Evolutionary conservation across 2,888 invertebrate genomes (phyloP).

Genomic region (Macrophya annulata): DNA sequence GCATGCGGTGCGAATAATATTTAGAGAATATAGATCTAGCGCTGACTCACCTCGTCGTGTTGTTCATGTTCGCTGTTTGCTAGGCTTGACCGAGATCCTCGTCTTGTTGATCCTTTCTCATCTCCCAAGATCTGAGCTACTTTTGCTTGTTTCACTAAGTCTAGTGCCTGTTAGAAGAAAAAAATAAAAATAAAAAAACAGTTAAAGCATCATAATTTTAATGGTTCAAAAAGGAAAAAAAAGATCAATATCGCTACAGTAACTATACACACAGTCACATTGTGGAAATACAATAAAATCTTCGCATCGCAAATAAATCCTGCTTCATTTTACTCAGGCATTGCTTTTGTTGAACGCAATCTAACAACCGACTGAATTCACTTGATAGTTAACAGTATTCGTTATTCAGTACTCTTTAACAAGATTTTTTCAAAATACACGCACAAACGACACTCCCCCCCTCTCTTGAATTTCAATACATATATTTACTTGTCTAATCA

Average conservation of each 20-base stretch:
- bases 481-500: too few relatives aligned
- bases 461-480: too few relatives aligned
- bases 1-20: constrained; percentile 69
- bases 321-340: too few relatives aligned
- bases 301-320: too few relatives aligned
- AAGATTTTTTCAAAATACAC: too few relatives aligned
- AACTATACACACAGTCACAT: neutral
- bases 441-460: too few relatives aligned
- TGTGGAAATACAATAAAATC: too few relatives aligned
- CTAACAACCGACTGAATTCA: too few relatives aligned
- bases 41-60: constrained; percentile 88
- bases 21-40: constrained; percentile 26
- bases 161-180: constrained; percentile 87
- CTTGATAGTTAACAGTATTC: too few relatives aligned
- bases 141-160: constrained; percentile 96
- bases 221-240: neutral
- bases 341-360: too few relatives aligned
- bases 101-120: constrained; percentile 85
- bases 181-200: neutral
- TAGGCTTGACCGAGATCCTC: constrained; percentile 87
- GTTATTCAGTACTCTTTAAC: too few relatives aligned
- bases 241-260: neutral
- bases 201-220: neutral
- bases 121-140: constrained; percentile 87
- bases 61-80: constrained; percentile 86